Percentiles rank a stretch among this genome's conserved stretches.
Evolutionary conservation across 2,113 vertebrate genomes (phyloP).

Genomic region (Xenus cinereus): DNA sequence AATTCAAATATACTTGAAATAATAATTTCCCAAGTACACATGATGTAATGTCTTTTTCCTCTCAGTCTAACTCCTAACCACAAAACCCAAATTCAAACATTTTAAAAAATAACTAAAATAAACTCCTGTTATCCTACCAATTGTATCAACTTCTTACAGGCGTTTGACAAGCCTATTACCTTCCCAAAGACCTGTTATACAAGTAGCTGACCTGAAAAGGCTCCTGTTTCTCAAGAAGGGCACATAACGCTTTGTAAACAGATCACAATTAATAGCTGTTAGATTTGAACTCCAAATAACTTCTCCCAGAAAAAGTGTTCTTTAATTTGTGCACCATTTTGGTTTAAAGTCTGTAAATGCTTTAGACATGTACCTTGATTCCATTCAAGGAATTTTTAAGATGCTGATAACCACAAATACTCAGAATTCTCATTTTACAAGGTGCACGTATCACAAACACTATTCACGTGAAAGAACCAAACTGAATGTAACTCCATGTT

Average conservation of each 20-base stretch:
- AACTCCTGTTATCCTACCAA: background rate
- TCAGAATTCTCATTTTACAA: background rate
- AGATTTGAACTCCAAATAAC: background rate
- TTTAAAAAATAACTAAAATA: background rate
- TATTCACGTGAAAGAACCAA: background rate
- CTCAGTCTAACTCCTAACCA: background rate
- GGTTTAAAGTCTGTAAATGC: background rate
- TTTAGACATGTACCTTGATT: background rate
- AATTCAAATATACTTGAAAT: background rate
- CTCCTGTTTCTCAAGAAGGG: background rate
- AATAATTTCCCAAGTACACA: background rate
- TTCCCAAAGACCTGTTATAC: background rate
- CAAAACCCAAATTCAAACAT: background rate
- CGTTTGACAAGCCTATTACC: constrained; percentile 12
- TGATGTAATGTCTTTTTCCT: background rate
- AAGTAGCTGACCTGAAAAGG: background rate
- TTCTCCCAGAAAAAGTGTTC: background rate
- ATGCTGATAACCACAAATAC: background rate
- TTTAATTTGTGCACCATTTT: background rate
- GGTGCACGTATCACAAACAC: background rate
- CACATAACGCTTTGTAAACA: background rate
- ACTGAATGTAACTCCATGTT: background rate
- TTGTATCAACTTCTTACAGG: background rate
- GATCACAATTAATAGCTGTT: background rate
- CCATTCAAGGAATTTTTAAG: background rate